Percentiles rank a stretch among this genome's conserved stretches.
Conservation (phyloP, 2,113 vertebrate species). For the Vulpes ferrilata region DNA sequence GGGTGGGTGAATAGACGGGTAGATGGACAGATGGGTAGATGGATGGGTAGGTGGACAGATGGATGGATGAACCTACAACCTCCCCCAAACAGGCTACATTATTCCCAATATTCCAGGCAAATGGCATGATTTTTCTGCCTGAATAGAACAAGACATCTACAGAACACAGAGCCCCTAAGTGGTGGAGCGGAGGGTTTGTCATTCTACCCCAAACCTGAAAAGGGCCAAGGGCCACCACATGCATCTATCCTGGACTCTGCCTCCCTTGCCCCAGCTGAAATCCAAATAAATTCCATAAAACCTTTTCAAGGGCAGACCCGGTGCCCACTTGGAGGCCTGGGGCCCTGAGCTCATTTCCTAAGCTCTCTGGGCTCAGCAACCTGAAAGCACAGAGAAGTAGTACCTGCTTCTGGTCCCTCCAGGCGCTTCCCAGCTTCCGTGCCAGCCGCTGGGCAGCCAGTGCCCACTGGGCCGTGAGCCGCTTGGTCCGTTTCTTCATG, state of each 20-base stretch:
- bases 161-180: not conserved
- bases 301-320: not conserved
- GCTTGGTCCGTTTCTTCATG: conserved; percentile 96
- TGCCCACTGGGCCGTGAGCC: conserved; percentile 94
- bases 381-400: rapidly evolving
- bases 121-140: not conserved
- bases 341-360: not conserved
- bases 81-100: not conserved
- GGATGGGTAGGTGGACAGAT: not conserved
- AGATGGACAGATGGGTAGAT: too few species aligned
- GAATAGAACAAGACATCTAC: not conserved
- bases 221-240: too few species aligned
- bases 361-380: not conserved
- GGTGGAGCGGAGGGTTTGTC: not conserved
- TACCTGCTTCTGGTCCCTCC: conserved; percentile 93
- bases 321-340: rapidly evolving
- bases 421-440: conserved; percentile 87
- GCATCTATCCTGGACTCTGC: not conserved
- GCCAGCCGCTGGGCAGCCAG: conserved; percentile 91
- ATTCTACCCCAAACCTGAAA: not conserved
- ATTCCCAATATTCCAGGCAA: not conserved
- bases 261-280: not conserved
- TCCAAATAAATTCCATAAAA: not conserved
- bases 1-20: not conserved
- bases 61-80: rapidly evolving